Base-by-base conservation (phyloP, 1,140 invertebrate species). In the Diabrotica virgifera region DNA sequence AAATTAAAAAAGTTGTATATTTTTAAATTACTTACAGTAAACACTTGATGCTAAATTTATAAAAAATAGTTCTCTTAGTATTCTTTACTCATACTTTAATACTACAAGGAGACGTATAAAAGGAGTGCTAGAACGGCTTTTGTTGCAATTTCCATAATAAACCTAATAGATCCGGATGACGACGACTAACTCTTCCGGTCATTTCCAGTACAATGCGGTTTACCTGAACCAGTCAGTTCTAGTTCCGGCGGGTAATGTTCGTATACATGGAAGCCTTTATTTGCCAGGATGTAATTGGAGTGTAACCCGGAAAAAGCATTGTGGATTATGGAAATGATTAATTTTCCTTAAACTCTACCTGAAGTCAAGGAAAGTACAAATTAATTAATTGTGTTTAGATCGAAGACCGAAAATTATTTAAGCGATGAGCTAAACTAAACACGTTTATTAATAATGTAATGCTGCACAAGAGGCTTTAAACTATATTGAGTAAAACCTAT, bases 181-280 rank as follows among this genome's bases (percentile, higher is more conserved):
- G 62, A 59, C 60, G 65, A 54, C 65, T 59, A 64, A 8, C 40
- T 46, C 55, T 63, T 67, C 65, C 65, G 65, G 65, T 67, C 65
- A 67, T 67, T 67, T 63, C 65, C 56, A 58, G 58, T 51, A 67
- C 62, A 67, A 67, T 67, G 65, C 56, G 65, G 65, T 63, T 67
- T 67, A 67, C 65, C 65, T 67, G 65, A 56, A 67, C 50, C 65
- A 63, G 61, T 67, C 65, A 63, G 46, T 67, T 62, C 54, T 53
- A 9, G 56, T 63, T 67, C 65, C 62, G 65, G 54, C 36, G 50
- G 36, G n/a, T 57, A 36, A 46, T n/a, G 40, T 46, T 46, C 8
- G 6, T 46, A n/a, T 46, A 46, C 40, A 46, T 46, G 40, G 40
- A 46, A 46, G 40, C 40, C 40, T 46, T 46, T 46, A 5, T 46